phyloP scores from a whole-genome alignment of 2,113 vertebrate genomes.

The Zeus faber region DNA sequence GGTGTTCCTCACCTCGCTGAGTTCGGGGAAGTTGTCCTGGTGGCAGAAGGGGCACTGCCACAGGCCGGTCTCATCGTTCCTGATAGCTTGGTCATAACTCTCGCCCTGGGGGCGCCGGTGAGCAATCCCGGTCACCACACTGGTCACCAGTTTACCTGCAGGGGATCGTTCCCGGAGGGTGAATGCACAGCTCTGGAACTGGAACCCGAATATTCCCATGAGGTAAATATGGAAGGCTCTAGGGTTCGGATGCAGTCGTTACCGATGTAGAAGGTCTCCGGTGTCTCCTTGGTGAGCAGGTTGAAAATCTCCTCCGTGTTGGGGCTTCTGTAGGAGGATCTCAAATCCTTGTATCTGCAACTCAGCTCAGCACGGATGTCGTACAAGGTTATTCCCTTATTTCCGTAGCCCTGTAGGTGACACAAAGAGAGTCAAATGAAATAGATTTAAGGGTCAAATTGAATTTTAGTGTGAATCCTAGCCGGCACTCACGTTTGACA shows the following conservation, averaged over 20 bases:
- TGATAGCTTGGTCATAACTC: slow-evolving; percentile 96
- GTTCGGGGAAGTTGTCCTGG: slow-evolving; percentile 97
- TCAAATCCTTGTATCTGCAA: slow-evolving; percentile 97
- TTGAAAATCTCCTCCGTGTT: slow-evolving; percentile 98
- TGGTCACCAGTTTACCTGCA: slow-evolving; percentile 94
- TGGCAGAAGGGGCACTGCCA: slow-evolving; percentile 99
- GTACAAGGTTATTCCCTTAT: slow-evolving; percentile 97
- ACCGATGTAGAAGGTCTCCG: slow-evolving; percentile 98
- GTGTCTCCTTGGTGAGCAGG: slow-evolving; percentile 97
- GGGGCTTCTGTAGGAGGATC: slow-evolving; percentile 87
- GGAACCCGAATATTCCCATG: too few species aligned
- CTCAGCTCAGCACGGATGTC: slow-evolving; percentile 97
- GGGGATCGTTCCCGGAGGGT: not conserved
- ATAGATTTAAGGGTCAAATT: too few species aligned
- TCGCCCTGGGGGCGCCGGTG: slow-evolving; percentile 95
- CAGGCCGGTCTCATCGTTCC: slow-evolving; percentile 91
- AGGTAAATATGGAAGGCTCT: too few species aligned
- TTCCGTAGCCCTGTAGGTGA: slow-evolving; percentile 86
- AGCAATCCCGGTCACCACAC: slow-evolving; percentile 92
- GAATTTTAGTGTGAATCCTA: too few species aligned
- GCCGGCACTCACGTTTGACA: too few species aligned
- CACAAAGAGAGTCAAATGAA: not conserved
- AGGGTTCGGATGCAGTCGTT: too few species aligned
- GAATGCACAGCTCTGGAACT: too few species aligned
- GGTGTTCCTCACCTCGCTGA: slow-evolving; percentile 94